phyloP scores from a whole-genome alignment of 2,797 vertebrate species.

The Channallabes apus region DNA sequence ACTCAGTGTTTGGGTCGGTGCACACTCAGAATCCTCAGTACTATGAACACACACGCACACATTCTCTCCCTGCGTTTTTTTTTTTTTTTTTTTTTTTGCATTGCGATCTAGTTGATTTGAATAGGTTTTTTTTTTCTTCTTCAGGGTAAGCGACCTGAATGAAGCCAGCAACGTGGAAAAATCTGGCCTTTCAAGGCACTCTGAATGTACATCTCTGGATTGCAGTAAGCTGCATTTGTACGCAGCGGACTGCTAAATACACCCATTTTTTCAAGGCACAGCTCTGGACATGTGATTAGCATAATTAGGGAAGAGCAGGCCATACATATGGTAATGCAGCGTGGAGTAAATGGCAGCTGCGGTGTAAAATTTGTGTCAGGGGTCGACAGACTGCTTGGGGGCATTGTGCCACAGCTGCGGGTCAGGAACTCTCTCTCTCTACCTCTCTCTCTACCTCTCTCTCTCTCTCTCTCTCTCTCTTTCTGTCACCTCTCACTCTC shows the following conservation, averaged over 20 bases:
- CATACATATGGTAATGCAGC: slow-evolving; percentile 99
- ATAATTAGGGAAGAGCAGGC: slow-evolving; percentile 95
- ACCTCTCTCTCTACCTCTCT: slow-evolving; percentile 66
- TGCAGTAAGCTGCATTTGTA: slow-evolving; percentile 96
- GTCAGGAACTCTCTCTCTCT: slow-evolving; percentile 82
- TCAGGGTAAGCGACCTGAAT: slow-evolving; percentile 84
- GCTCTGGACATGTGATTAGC: slow-evolving; percentile 99
- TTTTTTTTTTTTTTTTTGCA: slow-evolving; percentile 61
- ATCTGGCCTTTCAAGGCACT: slow-evolving; percentile 94
- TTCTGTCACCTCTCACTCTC: slow-evolving; percentile 28
- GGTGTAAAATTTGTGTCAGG: slow-evolving; percentile 97
- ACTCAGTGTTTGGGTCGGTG: slow-evolving; percentile 82
- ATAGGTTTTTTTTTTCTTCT: slow-evolving; percentile 80
- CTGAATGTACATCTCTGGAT: slow-evolving; percentile 99
- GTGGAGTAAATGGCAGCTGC: slow-evolving; percentile 92
- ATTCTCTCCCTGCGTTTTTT: slow-evolving; percentile 54
- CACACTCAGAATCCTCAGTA: slow-evolving; percentile 50
- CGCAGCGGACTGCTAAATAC: slow-evolving; percentile 99
- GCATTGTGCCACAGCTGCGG: slow-evolving; percentile 88
- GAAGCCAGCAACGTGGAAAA: slow-evolving; percentile 99
- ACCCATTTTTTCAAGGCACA: slow-evolving; percentile 93
- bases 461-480: slow-evolving; percentile 22
- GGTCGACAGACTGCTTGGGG: slow-evolving; percentile 87
- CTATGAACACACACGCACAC: slow-evolving; percentile 28
- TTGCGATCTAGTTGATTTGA: slow-evolving; percentile 91